These are phyloP conservation scores for Thalassophryne amazonica DNA, from an alignment of 2,797 vertebrate species.

Conservation along the genomic window DNA sequence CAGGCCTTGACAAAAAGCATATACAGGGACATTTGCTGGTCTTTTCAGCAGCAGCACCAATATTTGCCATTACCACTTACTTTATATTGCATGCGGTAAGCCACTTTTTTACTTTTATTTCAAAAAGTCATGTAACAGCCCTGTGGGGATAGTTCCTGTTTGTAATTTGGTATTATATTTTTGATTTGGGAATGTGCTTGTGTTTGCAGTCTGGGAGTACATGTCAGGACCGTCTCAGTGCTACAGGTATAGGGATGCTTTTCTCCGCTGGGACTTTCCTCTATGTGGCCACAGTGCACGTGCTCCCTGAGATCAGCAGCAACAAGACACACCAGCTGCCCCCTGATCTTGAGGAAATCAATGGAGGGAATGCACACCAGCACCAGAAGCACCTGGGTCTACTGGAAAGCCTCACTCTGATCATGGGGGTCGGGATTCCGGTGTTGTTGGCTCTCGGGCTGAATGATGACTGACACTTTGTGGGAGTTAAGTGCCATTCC, in stretches of 20 bases:
- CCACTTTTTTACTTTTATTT: too few species aligned
- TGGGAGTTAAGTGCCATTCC: not conserved
- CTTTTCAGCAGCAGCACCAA: constrained; percentile 74
- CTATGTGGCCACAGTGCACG: constrained; percentile 74
- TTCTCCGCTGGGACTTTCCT: constrained; percentile 80
- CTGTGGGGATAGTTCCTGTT: not conserved
- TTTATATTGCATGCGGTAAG: constrained; percentile 67
- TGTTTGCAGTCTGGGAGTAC: constrained; percentile 63
- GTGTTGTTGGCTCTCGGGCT: constrained; percentile 70
- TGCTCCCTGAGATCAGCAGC: constrained; percentile 75
- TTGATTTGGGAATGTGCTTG: constrained; percentile 6
- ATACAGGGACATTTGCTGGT: constrained; percentile 75
- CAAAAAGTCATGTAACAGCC: too few species aligned
- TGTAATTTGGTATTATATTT: not conserved
- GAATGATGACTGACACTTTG: constrained; percentile 55
- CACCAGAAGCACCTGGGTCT: constrained; percentile 57
- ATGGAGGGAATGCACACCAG: constrained; percentile 13
- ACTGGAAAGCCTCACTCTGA: constrained; percentile 73
- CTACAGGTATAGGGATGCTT: constrained; percentile 76
- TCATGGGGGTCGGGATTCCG: constrained; percentile 71
- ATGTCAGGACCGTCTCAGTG: constrained; percentile 58
- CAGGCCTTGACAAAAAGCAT: constrained; percentile 73
- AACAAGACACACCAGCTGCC: constrained; percentile 25
- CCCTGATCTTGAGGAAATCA: constrained; percentile 26
- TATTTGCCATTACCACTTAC: constrained; percentile 73